These are phyloP conservation scores for Zophobas atratus DNA, from an alignment of 1,140 invertebrate genomes.

Conservation along the genomic window DNA sequence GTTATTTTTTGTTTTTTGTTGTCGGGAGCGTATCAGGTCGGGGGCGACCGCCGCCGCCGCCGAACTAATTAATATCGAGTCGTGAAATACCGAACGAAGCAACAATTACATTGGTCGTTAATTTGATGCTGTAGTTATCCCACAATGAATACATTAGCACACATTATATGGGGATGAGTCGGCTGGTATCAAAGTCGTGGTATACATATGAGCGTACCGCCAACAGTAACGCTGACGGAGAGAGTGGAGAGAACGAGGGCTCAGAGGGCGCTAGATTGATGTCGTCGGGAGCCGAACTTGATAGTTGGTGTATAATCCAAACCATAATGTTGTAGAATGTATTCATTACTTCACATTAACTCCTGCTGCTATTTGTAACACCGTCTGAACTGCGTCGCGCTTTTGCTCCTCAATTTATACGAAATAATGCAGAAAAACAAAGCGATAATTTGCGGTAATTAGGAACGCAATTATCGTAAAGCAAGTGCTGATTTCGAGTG, in stretches of 20 bases:
- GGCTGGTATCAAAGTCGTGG: background rate
- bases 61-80: constrained; percentile 22
- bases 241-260: constrained; percentile 43
- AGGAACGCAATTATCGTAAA: too few species aligned
- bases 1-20: too few species aligned
- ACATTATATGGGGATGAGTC: constrained; percentile 44
- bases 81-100: constrained; percentile 43
- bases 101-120: constrained; percentile 47
- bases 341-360: constrained; percentile 68
- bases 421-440: background rate
- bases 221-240: constrained; percentile 30
- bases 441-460: too few species aligned
- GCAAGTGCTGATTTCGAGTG: too few species aligned
- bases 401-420: constrained; percentile 24
- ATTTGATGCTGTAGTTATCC: constrained; percentile 43
- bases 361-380: constrained; percentile 64
- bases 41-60: too few species aligned
- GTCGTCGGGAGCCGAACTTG: constrained; percentile 62
- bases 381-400: constrained; percentile 33
- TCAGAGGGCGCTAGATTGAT: constrained; percentile 64
- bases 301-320: constrained; percentile 67
- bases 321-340: constrained; percentile 67
- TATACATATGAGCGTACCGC: constrained; percentile 39
- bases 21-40: too few species aligned
- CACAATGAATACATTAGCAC: constrained; percentile 50